Evolutionary conservation across 2,888 invertebrate genomes (phyloP), one percentile per base, ranked within the genome.

Genomic region (Tetragonula carbonaria): DNA sequence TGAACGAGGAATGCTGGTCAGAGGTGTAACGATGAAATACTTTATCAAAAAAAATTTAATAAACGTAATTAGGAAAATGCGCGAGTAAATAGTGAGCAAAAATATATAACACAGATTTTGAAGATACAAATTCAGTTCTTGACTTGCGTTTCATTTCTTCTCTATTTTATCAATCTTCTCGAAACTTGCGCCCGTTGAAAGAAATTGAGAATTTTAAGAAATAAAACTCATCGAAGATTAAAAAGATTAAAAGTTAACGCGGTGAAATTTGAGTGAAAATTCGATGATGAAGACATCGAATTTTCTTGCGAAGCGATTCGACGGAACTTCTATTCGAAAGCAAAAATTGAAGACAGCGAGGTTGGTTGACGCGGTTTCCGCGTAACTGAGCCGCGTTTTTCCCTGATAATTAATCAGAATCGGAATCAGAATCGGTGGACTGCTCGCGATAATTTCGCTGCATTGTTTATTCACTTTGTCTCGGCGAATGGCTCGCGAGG

Each of bases 401-500:
- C 23, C 45, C 33, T 23, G 28, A 68, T 63, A 76, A 76, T 66
- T 82, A 74, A 74, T 77, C 66, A 28, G 28, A 28, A 28, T 28
- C 51, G 23, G 70, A 86, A 86, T 86, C 70, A 84, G 71, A 80
- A 84, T 84, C 82, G 62, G 45, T 65, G 53, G 78, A 33, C 51
- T 38, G 68, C 55, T 81, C 55, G 77, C 78, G 75, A 83, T 87
- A 88, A 88, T 87, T 84, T 80, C 78, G 53, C 45, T 65, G 77
- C 78, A 89, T 90, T 90, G 87, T 87, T 90, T 90, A 90, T 89
- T 89, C 87, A 88, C 87, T 88, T 88, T 86, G 87, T 84, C 78
- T 71, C 83, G 77, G 38, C 74, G 81, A 88, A 91, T 85, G 81
- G 81, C 75, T 86, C 80, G 76, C 86, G 73, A 88, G 45, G 8